These are phyloP conservation scores for Labroides dimidiatus DNA, from an alignment of 2,797 vertebrate genomes.

Conservation along the genomic window DNA sequence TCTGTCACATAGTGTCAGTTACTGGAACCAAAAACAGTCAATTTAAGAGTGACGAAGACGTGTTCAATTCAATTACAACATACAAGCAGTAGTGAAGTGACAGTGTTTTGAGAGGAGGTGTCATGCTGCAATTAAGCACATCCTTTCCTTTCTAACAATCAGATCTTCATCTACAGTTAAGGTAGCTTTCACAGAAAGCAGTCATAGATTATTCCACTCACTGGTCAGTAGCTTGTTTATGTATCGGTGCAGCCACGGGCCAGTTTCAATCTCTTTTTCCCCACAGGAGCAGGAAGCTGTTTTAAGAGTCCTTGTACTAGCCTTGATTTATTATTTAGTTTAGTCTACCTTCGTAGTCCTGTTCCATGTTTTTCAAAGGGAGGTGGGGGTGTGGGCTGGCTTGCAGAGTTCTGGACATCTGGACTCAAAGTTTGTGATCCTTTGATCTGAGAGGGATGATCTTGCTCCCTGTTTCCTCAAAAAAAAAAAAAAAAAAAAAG, in stretches of 20 bases:
- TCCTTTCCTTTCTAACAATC: conserved; percentile 50
- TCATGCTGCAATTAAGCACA: conserved; percentile 50
- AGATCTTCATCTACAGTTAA: conserved; percentile 69
- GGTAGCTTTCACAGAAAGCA: conserved; percentile 86
- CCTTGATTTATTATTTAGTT: conserved; percentile 20
- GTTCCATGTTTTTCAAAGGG: conserved; percentile 3
- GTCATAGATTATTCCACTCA: conserved; percentile 52
- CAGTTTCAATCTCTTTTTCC: conserved; percentile 46
- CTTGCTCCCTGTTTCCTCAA: conserved; percentile 41
- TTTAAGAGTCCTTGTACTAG: conserved; percentile 45
- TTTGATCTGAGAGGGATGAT: conserved; percentile 40
- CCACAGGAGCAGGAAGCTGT: conserved; percentile 53
- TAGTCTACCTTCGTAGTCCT: conserved; percentile 28
- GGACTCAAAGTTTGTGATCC: conserved; percentile 45
- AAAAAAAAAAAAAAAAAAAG: conserved; percentile 28
- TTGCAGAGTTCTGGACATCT: conserved; percentile 49
- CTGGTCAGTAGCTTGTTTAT: conserved; percentile 70
- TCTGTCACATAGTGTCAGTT: conserved; percentile 71
- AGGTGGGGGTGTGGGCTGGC: no score
- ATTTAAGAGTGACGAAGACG: conserved; percentile 56
- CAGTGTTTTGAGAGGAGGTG: conserved; percentile 57
- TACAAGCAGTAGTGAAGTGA: conserved; percentile 68
- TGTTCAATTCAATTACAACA: conserved; percentile 57
- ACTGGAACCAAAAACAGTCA: conserved; percentile 36
- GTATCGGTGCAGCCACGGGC: conserved; percentile 60